Evolutionary conservation across 2,888 invertebrate genomes (phyloP), one percentile per base, ranked within the genome.

Genomic region (Boloria euphrosyne): DNA sequence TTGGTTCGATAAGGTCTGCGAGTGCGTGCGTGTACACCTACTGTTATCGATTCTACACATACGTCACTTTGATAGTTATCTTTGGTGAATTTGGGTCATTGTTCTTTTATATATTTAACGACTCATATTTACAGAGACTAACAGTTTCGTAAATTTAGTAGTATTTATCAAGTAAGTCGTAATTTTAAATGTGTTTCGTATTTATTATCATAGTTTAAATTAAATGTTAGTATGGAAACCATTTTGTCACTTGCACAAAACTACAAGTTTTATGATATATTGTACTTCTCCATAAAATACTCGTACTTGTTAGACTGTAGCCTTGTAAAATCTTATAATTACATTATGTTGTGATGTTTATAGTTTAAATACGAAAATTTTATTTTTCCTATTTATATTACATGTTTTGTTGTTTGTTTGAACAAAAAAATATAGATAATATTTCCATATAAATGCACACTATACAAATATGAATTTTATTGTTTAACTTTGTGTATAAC

Each of bases 21-120:
- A 81, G 82, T 89, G 86, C 84, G 87, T 85, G 87, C 83, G 85
- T 85, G 85, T 85, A 83, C 82, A 84, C 81, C 79, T 74, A 80
- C 86, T 87, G 90, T 90, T 92, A 92, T 91, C 91, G 91, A 91
- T 89, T 87, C 84, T 85, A 87, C 86, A 85, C 85, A 89, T 89
- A 88, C 89, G 90, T 90, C 89, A 90, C 85, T 80, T 85, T 88
- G 87, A 90, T 89, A 83, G 85, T 89, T 90, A 91, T 91, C 91
- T 87, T 84, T 82, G 79, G 78, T 81, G 82, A 86, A 92, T 90
- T 88, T 92, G 85, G 91, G 92, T 92, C 92, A 90, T 90, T 90
- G 90, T 90, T 92, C 88, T 87, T 89, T 90, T 86, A 83, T 87
- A 83, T 82, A 85, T 86, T 38, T 38, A 2, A 10, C 2, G 2